Evolutionary conservation across 2,113 vertebrate genomes (phyloP), one percentile per base, ranked within the genome.

Genomic region (Anarrhichthys ocellatus): DNA sequence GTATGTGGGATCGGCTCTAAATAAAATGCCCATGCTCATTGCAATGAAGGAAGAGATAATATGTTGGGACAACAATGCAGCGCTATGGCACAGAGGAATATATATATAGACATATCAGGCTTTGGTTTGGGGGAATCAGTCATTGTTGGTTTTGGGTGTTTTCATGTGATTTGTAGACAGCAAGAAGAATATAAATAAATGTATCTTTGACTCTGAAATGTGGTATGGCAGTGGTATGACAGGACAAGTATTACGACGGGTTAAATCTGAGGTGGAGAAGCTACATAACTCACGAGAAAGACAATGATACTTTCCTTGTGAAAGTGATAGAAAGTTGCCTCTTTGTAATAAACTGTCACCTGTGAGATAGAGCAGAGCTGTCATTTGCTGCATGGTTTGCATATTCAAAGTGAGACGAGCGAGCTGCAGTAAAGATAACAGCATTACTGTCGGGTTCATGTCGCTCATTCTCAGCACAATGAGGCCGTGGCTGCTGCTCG

Each of bases 391-490:
- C 2, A 6, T 4, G 34, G 7, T 92, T 92, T 90, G 77, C 83
- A 90, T 90, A 92, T 68, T 65, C 85, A 94, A 93, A 94, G 80
- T 36, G 54, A 70, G 20, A n/a, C 1, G 22, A 52, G 70, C 24
- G 24, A 64, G 54, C 38, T 7, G 13, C 65, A 67, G 61, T n/a
- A 68, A 58, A 88, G 91, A 94, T 89, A 91, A 80, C 66, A 82
- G 22, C 2, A 2, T 6, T 9, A 3, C 64, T 56, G n/a, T 36
- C 38, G 36, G 17, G 8, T 81, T 66, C 13, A 5, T 17, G 62
- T 46, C 58, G 54, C 69, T 85, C 54, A 13, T 24, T 69, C 48
- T 61, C 65, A 42, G 69, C 75, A 78, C 86, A n/a, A 89, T 89
- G 91, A 90, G 71, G 78, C 77, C 34, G 71, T 85, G 85, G 80